Evolutionary conservation across 1,140 invertebrate genomes (phyloP), one percentile per base, ranked within the genome.

Genomic region (Octopus bimaculoides): DNA sequence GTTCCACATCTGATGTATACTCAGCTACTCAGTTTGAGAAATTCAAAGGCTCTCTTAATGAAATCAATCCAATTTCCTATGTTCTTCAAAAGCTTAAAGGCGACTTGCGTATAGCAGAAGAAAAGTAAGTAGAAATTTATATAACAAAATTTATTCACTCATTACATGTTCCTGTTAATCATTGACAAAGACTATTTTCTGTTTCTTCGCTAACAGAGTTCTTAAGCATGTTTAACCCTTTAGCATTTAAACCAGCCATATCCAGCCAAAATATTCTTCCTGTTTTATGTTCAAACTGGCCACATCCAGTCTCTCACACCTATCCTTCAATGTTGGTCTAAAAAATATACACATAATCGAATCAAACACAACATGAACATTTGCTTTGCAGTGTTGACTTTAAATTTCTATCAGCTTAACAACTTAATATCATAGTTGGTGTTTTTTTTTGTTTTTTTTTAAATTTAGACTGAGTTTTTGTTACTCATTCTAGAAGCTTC

Each of bases 51-150:
- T 61, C 80, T 5, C 74, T 79, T 41, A 84, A 88, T 93, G 93
- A 82, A 92, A 93, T 89, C 92, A 93, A 82, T 89, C 92, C 79
- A 79, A 81, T 96, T 77, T 95, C 95, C 55, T 95, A 97, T 89
- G 92, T 98, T 3, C 91, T 97, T n/a, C 94, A 94, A 74, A 97
- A 97, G 87, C 92, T 97, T 4, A 92, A 94, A 81, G 93, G 95
- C 4, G 96, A 97, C 89, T 92, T 98, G 0, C 92, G 94, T 80
- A 92, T 96, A 17, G 94, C 96, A 0, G 96, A 96, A 90, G 94
- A 94, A 82, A 96, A 95, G 96, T 96, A 91, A 89, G 82, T 82
- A 69, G 14, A 76, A 41, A 81, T 54, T 41, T 78, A n/a, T n/a
- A 75, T 41, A 52, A 17, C 61, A 41, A 41, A 41, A 41, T 41